These are phyloP conservation scores for Lasioglossum malachurum DNA, from an alignment of 2,888 invertebrate species.

Conservation along the genomic window DNA sequence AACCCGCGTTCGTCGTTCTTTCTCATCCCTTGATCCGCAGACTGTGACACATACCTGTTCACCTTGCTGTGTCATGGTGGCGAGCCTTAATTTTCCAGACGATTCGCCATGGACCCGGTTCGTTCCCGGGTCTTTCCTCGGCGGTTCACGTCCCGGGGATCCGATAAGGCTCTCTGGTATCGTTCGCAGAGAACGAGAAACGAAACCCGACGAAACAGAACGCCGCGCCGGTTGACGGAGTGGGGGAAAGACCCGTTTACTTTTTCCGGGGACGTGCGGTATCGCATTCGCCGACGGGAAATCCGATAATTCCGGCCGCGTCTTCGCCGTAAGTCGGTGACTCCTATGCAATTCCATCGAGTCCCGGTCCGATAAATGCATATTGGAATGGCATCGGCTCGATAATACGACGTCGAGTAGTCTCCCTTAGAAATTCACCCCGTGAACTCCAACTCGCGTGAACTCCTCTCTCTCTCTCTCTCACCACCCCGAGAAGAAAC, in stretches of 20 bases:
- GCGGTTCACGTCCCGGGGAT: not conserved
- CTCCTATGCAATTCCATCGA: conserved; percentile 28
- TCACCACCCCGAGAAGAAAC: not conserved
- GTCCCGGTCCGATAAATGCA: conserved; percentile 8
- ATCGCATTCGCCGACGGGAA: conserved; percentile 8
- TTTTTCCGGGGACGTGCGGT: not conserved
- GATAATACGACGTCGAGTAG: conserved; percentile 7
- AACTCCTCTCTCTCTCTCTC: no score
- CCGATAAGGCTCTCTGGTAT: not conserved
- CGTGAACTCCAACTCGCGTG: not conserved
- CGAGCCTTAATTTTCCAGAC: not conserved
- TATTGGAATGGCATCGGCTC: conserved; percentile 6
- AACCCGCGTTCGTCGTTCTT: not conserved
- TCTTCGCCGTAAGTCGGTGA: conserved; percentile 19
- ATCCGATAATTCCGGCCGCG: conserved; percentile 33
- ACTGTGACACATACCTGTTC: not conserved
- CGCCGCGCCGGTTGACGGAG: not conserved
- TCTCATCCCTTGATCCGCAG: not conserved
- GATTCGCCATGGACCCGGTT: not conserved
- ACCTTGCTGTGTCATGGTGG: not conserved
- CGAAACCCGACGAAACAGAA: not conserved
- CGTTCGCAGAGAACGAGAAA: not conserved
- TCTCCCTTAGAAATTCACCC: not conserved
- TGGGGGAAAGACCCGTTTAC: not conserved
- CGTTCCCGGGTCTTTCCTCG: not conserved